Evolutionary conservation across 2,113 vertebrate species (phyloP), one percentile per base, ranked within the genome.

Genomic region (Rhinoderma darwinii): DNA sequence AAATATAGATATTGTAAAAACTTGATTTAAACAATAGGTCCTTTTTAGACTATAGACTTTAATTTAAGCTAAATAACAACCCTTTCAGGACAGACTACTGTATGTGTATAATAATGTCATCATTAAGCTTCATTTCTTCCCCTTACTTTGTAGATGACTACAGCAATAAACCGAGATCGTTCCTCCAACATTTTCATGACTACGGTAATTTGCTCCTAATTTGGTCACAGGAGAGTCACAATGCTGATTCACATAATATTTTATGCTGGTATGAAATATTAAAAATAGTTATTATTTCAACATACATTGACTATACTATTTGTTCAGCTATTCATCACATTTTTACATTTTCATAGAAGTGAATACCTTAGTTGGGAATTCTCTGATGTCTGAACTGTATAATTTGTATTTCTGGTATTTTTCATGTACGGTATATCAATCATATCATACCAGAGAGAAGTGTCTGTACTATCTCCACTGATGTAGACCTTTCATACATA

Each of bases 401-500:
- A 43, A 82, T 82, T 18, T 82, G 15, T 3, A 82, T 41, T 44
- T 61, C 25, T 66, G 20, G 1, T 66, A 4, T 86, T 78, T 44
- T 37, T 61, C 9, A n/a, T 74, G 8, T 41, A 61, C 35, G 20
- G 37, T 59, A 81, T 86, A 82, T 86, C 77, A 86, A 63, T 73
- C 54, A 73, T 61, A 41, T 43, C 73, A 72, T 10, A 56, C 14
- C 5, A 20, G 43, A 77, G 37, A 77, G n/a, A 77, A 15, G 12
- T 41, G 30, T 59, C 35, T 30, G n/a, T 56, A 41, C 59, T 70
- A 61, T 82, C 74, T 73, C 73, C 66, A 82, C 17, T 37, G 66
- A 81, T 73, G 77, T 59, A 74, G 77, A 75, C 68, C 78, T 44
- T 75, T 82, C 68, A 87, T 87, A 87, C 81, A 87, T 82, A 87